Evolutionary conservation across 2,797 vertebrate species (phyloP).

Genomic region (Cryptoprocta ferox): DNA sequence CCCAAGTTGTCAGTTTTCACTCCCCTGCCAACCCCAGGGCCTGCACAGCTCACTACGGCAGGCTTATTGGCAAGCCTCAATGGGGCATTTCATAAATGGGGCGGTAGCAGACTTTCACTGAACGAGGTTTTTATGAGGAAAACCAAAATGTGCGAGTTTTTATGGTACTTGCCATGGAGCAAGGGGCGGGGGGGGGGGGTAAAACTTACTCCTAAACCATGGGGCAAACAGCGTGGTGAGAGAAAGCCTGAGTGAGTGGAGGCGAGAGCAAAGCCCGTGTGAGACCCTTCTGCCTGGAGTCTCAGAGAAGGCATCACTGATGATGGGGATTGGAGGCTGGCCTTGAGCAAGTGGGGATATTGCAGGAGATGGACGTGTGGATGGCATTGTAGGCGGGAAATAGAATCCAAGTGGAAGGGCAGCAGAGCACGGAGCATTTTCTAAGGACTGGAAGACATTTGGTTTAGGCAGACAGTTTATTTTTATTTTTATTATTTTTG

Average conservation of each 20-base stretch:
- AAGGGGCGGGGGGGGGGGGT: no score
- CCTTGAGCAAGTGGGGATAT: accelerated
- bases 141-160: not conserved
- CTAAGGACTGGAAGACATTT: no score
- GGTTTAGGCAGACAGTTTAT: not conserved
- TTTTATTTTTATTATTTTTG: no score
- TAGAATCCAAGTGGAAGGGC: accelerated
- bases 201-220: accelerated
- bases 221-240: accelerated
- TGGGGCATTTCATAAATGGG: not conserved
- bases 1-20: not conserved
- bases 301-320: not conserved
- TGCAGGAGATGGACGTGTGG: not conserved
- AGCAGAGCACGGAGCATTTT: accelerated
- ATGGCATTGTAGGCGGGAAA: not conserved
- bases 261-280: accelerated
- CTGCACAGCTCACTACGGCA: accelerated
- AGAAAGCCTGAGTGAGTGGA: accelerated
- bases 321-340: not conserved
- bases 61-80: not conserved
- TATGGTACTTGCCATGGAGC: not conserved
- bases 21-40: no score
- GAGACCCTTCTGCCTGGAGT: not conserved
- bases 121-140: not conserved
- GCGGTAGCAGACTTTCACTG: accelerated